Base-by-base conservation (phyloP, 2,888 invertebrate species). In the Chouioia cunea region DNA sequence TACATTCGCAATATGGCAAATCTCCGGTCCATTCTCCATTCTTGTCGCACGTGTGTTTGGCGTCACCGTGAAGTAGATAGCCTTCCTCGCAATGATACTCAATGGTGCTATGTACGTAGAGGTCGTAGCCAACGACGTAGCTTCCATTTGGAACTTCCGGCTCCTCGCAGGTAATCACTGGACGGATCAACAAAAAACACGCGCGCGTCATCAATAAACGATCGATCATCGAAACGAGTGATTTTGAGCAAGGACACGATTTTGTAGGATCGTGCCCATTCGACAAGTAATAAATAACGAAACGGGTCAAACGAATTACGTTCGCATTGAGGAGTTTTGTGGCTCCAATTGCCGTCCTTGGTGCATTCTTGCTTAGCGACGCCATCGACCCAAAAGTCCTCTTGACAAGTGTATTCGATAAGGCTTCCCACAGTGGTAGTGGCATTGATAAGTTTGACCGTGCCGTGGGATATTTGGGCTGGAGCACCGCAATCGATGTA, bases 71-170 rank as follows among this genome's bases (percentile, higher is more conserved):
- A 71, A 96, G 87, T 71, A 92, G 88, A 83, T 96, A 93, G 0
- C 97, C 97, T 0, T 91, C 89, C 83, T 96, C 95, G 82, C 97
- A 97, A 80, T 95, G 92, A 85, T 95, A 96, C 81, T 94, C 92
- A 57, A 96, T 95, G 43, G 90, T 91, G 0, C 96, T 95, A 83
- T 95, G 94, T 0, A 97, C 91, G 81, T 95, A 95, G 82, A 96
- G 92, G 81, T 95, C 95, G 81, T 95, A 95, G 0, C 95, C 95
- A 18, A 95, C 93, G 71, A 96, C 95, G 84, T 92, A 95, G 10
- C 95, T 93, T 8, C 95, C 96, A 0, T 92, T 87, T 0, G 95
- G 95, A 0, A 95, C 93, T 79, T 94, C 92, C 0, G 96, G 97
- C 76, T 95, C 93, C 46, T 93, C 91, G 81, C 96, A 96, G 0